Evolutionary conservation across 1,140 invertebrate species (phyloP).

Genomic region (Palaemon carinicauda): DNA sequence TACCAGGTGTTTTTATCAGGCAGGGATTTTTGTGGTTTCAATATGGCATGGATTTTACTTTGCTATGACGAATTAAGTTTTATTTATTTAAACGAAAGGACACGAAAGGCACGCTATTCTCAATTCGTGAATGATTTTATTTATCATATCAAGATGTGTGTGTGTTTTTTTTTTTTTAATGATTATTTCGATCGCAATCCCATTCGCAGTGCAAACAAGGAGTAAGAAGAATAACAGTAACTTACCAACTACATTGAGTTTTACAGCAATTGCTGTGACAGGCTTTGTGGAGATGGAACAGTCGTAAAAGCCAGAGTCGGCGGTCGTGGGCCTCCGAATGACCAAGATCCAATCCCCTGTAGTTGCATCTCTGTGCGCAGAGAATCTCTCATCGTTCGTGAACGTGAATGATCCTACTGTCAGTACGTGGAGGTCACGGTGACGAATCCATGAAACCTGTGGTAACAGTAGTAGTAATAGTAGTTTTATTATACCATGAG

Average conservation of each 20-base stretch:
- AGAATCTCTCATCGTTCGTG: constrained; percentile 80
- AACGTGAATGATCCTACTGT: constrained; percentile 77
- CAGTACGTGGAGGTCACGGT: constrained; percentile 62
- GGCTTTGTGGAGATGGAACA: constrained; percentile 88
- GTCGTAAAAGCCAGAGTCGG: constrained; percentile 87
- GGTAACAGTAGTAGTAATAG: neutral
- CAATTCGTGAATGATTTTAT: too few species aligned
- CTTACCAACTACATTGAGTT: constrained; percentile 83
- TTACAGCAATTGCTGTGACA: constrained; percentile 79
- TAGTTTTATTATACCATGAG: too few species aligned
- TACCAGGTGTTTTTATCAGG: too few species aligned
- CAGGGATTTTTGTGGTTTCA: too few species aligned
- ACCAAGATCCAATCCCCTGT: constrained; percentile 50
- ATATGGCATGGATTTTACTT: too few species aligned
- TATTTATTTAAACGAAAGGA: too few species aligned
- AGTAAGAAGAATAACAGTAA: neutral
- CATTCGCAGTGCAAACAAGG: too few species aligned
- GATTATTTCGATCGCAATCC: too few species aligned
- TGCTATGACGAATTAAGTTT: too few species aligned
- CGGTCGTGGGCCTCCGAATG: constrained; percentile 54
- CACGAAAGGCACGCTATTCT: too few species aligned
- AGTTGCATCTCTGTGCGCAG: constrained; percentile 67
- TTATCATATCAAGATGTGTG: too few species aligned
- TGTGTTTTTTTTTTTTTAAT: too few species aligned
- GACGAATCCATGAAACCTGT: constrained; percentile 64